Evolutionary conservation across 2,113 vertebrate species (phyloP), one percentile per base, ranked within the genome.

Genomic region (Tachysurus fulvidraco): DNA sequence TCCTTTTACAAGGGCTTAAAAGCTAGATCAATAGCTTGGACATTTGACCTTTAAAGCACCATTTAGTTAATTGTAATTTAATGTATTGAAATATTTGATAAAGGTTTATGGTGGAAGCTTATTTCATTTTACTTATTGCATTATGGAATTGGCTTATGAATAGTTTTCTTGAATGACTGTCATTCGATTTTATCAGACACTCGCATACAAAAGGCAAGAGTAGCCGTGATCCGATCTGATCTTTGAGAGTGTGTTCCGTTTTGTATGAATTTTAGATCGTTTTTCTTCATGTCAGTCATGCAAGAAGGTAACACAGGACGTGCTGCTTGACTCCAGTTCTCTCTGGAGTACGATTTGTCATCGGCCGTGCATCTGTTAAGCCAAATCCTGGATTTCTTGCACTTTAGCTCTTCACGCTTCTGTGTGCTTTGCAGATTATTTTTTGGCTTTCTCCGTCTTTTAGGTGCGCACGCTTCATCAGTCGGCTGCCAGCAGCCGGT

Each of bases 381-480:
- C 73, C 81, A 81, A 71, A 83, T 83, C 54, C 64, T 54, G 50
- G 54, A 73, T 73, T 59, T 64, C 64, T 82, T 74, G 21, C 13
- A 54, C 78, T 81, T 57, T 46, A n/a, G 55, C 55, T 21, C 87
- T 82, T 46, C n/a, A 59, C 25, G 12, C 12, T 46, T 78, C 30
- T 83, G 30, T 52, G 59, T 86, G 41, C 69, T 57, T 86, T 65
- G 59, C 64, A 36, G 77, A 41, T 25, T 52, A 16, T 52, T 80
- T 65, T n/a, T 25, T 64, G 44, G 28, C 17, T 83, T 71, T 30
- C 11, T 80, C 2, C 54, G 41, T 81, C 52, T 41, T 81, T 81
- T 60, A 60, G 30, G 21, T 17, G 60, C 81, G 46, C 67, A 64
- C 12, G 9, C 44, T 67, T 16, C 10, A 79, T 54, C 46, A 52